Conservation (phyloP, 2,113 vertebrate species). For the Tapirus terrestris region DNA sequence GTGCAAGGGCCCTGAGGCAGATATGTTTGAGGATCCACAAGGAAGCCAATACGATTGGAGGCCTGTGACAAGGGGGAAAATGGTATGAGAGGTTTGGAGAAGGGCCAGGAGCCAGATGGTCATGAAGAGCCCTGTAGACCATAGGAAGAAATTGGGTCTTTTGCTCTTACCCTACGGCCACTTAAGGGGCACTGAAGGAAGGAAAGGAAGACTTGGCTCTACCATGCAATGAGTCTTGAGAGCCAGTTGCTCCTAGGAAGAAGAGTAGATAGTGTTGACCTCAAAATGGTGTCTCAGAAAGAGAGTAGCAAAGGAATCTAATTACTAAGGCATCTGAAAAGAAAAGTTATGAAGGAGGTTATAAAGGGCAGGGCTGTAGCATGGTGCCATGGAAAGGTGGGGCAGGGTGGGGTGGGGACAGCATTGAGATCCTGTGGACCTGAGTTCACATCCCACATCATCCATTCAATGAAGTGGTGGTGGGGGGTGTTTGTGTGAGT, state of each 20-base stretch:
- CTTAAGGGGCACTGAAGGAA: not conserved
- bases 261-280: not conserved
- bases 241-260: not conserved
- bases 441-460: not conserved
- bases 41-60: not conserved
- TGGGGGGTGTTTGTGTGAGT: not conserved
- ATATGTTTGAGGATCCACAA: not conserved
- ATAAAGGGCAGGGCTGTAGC: not conserved
- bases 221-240: not conserved
- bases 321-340: not conserved
- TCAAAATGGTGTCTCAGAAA: not conserved
- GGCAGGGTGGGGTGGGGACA: not conserved
- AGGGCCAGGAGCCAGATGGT: not conserved
- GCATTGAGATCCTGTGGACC: not conserved
- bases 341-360: not conserved
- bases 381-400: not conserved
- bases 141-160: not conserved
- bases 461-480: not conserved
- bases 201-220: not conserved
- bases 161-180: not conserved
- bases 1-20: not conserved
- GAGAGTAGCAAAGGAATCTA: not conserved
- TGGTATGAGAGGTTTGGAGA: not conserved
- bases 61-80: not conserved
- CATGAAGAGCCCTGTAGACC: not conserved